phyloP scores from a whole-genome alignment of 2,888 invertebrate species.

The Lobophora halterata region DNA sequence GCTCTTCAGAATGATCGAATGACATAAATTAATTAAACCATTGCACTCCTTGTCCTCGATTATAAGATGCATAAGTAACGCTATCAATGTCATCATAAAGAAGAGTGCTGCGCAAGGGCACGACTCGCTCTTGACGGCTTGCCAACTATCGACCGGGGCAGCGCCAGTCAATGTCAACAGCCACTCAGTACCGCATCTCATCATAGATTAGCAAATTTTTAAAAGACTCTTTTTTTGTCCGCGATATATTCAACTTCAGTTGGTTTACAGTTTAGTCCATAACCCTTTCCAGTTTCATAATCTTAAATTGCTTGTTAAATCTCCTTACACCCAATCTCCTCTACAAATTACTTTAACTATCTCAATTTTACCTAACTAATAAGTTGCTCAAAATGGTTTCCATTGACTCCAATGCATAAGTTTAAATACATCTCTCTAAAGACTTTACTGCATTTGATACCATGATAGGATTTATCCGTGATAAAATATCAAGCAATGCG shows the following conservation, averaged over 20 bases:
- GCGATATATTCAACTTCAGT: slow-evolving; percentile 6
- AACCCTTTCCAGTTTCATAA: no score
- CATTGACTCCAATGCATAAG: no score
- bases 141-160: slow-evolving; percentile 69
- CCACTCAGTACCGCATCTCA: slow-evolving; percentile 45
- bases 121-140: slow-evolving; percentile 55
- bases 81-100: slow-evolving; percentile 20
- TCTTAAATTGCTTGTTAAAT: no score
- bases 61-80: slow-evolving; percentile 15
- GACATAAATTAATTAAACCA: slow-evolving; percentile 7
- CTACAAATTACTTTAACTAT: no score
- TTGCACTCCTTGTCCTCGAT: slow-evolving; percentile 13
- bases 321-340: no score
- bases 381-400: no score
- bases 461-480: no score
- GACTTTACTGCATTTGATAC: no score
- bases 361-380: no score
- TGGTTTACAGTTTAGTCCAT: background rate
- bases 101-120: slow-evolving; percentile 51
- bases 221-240: slow-evolving; percentile 8
- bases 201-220: slow-evolving; percentile 37
- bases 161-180: slow-evolving; percentile 66
- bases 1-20: background rate
- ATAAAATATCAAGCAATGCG: no score
- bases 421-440: no score